Percentiles rank a stretch among this genome's conserved stretches.
These are phyloP conservation scores for Melipona quadrifasciata DNA, from an alignment of 1,140 invertebrate species.

Conservation along the genomic window DNA sequence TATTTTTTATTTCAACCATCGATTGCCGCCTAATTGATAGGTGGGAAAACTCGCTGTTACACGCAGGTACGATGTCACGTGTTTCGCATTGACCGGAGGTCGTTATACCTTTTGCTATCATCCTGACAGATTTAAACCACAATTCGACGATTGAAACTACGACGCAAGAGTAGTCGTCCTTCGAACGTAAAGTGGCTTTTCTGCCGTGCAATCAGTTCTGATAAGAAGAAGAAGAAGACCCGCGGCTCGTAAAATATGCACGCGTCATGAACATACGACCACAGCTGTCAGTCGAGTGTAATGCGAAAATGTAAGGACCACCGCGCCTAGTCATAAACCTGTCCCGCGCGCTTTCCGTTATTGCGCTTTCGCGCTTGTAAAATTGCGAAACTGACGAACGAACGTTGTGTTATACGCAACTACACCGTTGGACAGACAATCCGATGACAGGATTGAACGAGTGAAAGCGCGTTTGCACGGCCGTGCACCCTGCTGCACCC, in stretches of 20 bases:
- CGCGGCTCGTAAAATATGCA: background rate
- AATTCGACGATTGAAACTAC: background rate
- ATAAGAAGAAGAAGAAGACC: background rate
- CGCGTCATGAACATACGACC: conserved; percentile 39
- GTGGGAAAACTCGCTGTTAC: background rate
- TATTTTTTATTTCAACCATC: conserved; percentile 31
- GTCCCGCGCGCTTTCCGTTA: conserved; percentile 59
- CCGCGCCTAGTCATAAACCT: conserved; percentile 50
- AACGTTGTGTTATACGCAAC: conserved; percentile 38
- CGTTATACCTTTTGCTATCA: background rate
- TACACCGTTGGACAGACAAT: conserved; percentile 43
- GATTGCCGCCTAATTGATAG: conserved; percentile 27
- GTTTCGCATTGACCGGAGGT: background rate
- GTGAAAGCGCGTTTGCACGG: conserved; percentile 58
- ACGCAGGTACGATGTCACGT: background rate
- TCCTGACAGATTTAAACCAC: background rate
- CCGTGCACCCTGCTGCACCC: background rate
- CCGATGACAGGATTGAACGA: conserved; percentile 56
- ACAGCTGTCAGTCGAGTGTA: conserved; percentile 45
- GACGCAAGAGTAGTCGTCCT: background rate
- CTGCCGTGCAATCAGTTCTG: background rate
- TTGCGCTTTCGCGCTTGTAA: conserved; percentile 59
- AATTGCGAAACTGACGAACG: conserved; percentile 61
- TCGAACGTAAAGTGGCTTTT: background rate
- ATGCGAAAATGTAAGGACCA: conserved; percentile 41